phyloP scores from a whole-genome alignment of 2,888 invertebrate genomes.

The Scaptomyza flava region DNA sequence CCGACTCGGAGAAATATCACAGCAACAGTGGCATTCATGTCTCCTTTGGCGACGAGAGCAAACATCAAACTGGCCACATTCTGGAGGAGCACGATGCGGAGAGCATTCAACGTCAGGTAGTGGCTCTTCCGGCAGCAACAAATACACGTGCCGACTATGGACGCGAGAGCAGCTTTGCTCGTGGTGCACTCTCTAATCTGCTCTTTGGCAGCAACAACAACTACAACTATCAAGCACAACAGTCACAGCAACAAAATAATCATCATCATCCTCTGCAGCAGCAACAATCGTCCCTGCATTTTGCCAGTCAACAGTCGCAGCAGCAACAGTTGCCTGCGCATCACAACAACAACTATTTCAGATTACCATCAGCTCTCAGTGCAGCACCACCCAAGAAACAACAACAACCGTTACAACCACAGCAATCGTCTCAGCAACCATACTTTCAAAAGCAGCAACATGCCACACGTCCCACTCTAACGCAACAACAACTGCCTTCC shows the following conservation, averaged over 20 bases:
- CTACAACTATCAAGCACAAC: conserved; percentile 22
- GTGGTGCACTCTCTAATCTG: conserved; percentile 57
- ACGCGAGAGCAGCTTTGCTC: conserved; percentile 57
- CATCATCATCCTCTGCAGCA: conserved; percentile 54
- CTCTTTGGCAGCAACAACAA: conserved; percentile 45
- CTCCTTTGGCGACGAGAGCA: conserved; percentile 90
- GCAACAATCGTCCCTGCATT: conserved; percentile 65
- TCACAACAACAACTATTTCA: conserved; percentile 44
- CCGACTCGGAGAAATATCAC: conserved; percentile 93
- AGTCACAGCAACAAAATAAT: conserved; percentile 41
- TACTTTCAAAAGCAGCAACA: conserved; percentile 50
- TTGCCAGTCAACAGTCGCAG: conserved; percentile 7
- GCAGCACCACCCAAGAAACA: conserved; percentile 38
- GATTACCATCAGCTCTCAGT: conserved; percentile 48
- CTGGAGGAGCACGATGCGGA: conserved; percentile 86
- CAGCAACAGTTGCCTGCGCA: conserved; percentile 25
- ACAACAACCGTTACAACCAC: conserved; percentile 32
- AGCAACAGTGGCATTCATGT: conserved; percentile 92
- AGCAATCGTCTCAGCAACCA: conserved; percentile 25
- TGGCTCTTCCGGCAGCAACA: conserved; percentile 84
- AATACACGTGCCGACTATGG: conserved; percentile 78
- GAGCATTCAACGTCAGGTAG: conserved; percentile 88
- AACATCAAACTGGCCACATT: conserved; percentile 83
- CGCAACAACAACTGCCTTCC: conserved; percentile 60
- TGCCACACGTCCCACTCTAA: conserved; percentile 52